Base-by-base conservation (phyloP, 2,797 vertebrate species). In the Danio albolineatus region DNA sequence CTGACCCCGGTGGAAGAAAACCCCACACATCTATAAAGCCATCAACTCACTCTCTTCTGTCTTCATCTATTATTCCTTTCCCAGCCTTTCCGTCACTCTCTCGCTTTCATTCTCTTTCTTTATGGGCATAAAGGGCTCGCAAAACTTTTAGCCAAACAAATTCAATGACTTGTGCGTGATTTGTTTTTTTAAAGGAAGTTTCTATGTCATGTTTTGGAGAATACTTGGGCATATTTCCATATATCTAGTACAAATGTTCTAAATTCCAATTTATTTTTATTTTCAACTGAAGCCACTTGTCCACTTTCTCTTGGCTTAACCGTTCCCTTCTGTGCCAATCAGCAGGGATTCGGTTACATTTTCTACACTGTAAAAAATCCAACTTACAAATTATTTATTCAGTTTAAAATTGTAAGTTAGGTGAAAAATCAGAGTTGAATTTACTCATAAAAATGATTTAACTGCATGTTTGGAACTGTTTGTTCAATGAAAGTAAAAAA, bases 41-140 rank as follows among this genome's bases (percentile, higher is more conserved):
- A 36, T 36, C 28, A 38, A 4, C 14, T 60, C 43, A 28, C 28
- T 28, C 28, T 44, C n/a, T 41, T 76, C 78, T 82, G 77, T 85
- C 80, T 56, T 28, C 46, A 28, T 83, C 70, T 46, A 78, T 87
- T 86, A 83, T 82, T 84, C 78, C 44, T 36, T 41, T 64, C 17
- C 49, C 28, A 64, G 2, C 6, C 3, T 70, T 64, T 75, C 60
- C 53, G 14, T 43, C 65, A 49, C 43, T 60, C 83, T 84, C 81
- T 53, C 36, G 5, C 44, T 76, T 28, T 78, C 6, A 28, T 28
- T 28, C 28, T 67, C 73, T 79, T 53, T 46, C 41, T 28, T 53
- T 41, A 19, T 12, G n/a, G 12, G 48, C 73, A 80, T 43, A 44
- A 66, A 56, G 12, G 12, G 19, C 14, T 61, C 16, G 10, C 16